Evolutionary conservation across 2,888 invertebrate genomes (phyloP), one percentile per base, ranked within the genome.

Genomic region (Vanessa cardui): DNA sequence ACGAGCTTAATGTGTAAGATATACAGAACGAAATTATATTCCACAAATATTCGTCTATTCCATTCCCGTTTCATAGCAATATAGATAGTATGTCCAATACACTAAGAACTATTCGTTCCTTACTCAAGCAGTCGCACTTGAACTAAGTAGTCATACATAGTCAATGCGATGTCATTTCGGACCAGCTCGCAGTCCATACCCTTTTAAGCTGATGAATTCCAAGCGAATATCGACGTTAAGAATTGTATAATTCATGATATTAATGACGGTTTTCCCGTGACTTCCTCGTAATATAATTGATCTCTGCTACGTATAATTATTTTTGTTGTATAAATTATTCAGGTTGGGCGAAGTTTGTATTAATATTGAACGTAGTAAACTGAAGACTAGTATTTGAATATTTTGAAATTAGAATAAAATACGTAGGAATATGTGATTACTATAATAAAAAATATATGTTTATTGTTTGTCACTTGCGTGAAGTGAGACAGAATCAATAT

Each of bases 141-240:
- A 49, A 47, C 47, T 69, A 64, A 69, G 64, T 66, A 66, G 66
- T 71, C 86, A 88, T 88, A 82, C 88, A 88, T 88, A 88, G 87
- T 87, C 88, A 87, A 87, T 87, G 83, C 72, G 74, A 75, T 70
- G 77, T 77, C 77, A 73, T 78, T 75, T 77, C 72, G 73, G 70
- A 70, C 74, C 74, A 75, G 73, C 77, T 76, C 76, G 66, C 71
- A 68, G 64, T 66, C 72, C 70, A 80, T 82, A 80, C 84, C 86
- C 86, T 83, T 87, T 87, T 70, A 70, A 85, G 83, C 81, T 84
- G 85, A 87, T 87, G 84, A 86, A 73, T 71, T 70, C 62, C 71
- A 73, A 68, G 69, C 72, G 63, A 76, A 68, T 75, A 66, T 74
- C 59, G 46, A 61, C 73, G 70, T 76, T 84, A 81, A 78, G 66